Percentiles rank a stretch among this genome's conserved stretches.
Evolutionary conservation across 2,888 invertebrate species (phyloP).

Genomic region (Synergus laeviventris): DNA sequence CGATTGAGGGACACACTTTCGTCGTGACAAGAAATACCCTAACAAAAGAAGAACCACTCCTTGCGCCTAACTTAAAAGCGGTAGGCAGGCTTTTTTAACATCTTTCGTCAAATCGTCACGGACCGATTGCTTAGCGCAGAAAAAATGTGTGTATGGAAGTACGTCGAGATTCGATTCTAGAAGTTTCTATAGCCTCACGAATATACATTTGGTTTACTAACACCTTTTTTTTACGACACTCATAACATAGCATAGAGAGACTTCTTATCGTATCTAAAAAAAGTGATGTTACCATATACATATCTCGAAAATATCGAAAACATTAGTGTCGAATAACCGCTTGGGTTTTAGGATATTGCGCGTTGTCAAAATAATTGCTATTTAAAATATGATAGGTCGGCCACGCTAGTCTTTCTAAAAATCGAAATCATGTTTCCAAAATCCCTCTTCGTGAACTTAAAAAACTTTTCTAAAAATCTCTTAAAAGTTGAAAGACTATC

Average conservation of each 20-base stretch:
- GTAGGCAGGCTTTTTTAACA: slow-evolving; percentile 2
- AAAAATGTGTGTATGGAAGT: background rate
- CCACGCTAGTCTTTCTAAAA: no score
- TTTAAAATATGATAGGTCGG: no score
- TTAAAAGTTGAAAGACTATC: background rate
- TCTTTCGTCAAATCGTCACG: slow-evolving; percentile 5
- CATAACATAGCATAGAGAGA: background rate
- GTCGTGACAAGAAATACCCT: background rate
- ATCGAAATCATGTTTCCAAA: no score
- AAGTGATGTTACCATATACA: no score
- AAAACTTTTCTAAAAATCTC: background rate
- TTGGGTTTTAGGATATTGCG: no score
- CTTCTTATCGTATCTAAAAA: no score
- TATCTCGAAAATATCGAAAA: no score
- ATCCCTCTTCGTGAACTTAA: no score
- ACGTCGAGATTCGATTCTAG: background rate
- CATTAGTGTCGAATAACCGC: no score
- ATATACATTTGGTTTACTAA: background rate
- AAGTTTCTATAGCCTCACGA: background rate
- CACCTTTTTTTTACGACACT: background rate
- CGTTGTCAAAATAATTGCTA: no score
- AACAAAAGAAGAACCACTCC: slow-evolving; percentile 10
- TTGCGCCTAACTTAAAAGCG: background rate
- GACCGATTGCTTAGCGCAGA: background rate
- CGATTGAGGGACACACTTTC: slow-evolving; percentile 19